A percentile compares a stretch with the other conserved stretches of the same genome.
These are phyloP conservation scores for Frieseomelitta varia DNA, from an alignment of 1,140 invertebrate species.

Conservation along the genomic window DNA sequence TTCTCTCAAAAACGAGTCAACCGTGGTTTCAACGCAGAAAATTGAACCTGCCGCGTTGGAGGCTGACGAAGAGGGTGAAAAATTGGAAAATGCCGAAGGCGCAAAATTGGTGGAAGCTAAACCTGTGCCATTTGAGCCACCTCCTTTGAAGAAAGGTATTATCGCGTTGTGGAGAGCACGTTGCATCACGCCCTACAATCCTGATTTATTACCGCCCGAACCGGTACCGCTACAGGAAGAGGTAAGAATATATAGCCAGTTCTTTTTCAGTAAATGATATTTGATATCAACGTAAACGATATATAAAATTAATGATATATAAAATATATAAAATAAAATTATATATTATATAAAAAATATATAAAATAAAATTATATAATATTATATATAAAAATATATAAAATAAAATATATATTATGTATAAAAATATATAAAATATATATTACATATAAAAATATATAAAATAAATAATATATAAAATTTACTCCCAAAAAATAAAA, in stretches of 20 bases:
- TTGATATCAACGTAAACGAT: background rate
- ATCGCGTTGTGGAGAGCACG: conserved; percentile 85
- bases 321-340: no score
- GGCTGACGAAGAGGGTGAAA: background rate
- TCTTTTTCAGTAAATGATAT: accelerated
- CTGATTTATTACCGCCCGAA: conserved; percentile 86
- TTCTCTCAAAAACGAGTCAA: no score
- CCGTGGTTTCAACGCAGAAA: background rate
- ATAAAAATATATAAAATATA: no score
- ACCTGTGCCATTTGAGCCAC: conserved; percentile 19
- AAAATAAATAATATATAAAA: no score
- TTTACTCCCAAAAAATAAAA: conserved; percentile 46
- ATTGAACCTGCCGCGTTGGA: background rate
- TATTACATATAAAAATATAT: no score
- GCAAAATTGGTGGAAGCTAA: background rate
- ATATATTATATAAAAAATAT: no score
- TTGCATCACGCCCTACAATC: conserved; percentile 85
- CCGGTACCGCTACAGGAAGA: conserved; percentile 82
- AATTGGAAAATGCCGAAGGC: background rate
- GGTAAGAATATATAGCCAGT: conserved; percentile 47
- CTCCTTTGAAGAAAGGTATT: conserved; percentile 54
- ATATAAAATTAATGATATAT: no score
- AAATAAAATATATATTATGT: no score
- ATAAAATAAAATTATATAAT: no score
- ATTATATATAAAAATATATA: no score